Conservation (phyloP, 2,797 vertebrate species). For the Furcifer pardalis region DNA sequence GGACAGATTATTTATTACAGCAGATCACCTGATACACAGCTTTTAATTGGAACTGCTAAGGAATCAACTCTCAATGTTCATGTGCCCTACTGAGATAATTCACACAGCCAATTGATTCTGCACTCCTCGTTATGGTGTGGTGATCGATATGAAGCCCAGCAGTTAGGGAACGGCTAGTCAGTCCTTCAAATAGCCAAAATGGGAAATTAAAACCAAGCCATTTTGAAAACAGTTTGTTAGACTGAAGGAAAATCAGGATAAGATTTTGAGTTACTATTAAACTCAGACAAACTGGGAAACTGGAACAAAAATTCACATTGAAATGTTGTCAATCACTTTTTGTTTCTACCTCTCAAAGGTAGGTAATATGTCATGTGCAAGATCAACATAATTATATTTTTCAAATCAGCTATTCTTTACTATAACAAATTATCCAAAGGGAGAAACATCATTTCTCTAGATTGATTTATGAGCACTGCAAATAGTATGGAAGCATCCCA, state of each 20-base stretch:
- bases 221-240: not conserved
- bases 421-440: not conserved
- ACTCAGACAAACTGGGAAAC: not conserved
- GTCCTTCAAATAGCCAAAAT: not conserved
- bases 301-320: not conserved
- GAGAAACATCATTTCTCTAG: not conserved
- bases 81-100: not conserved
- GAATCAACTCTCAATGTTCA: not conserved
- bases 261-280: not conserved
- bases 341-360: no score
- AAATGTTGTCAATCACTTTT: not conserved
- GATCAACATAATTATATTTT: not conserved
- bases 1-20: not conserved
- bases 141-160: not conserved
- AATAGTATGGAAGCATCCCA: not conserved
- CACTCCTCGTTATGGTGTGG: no score
- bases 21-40: not conserved
- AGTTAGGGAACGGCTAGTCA: not conserved
- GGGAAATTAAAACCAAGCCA: not conserved
- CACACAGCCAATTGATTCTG: not conserved
- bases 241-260: not conserved
- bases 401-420: not conserved
- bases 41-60: not conserved
- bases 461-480: not conserved
- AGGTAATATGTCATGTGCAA: no score